Percentiles rank a stretch among this genome's conserved stretches.
phyloP scores from a whole-genome alignment of 2,113 vertebrate species.

The Dicerorhinus sumatrensis region DNA sequence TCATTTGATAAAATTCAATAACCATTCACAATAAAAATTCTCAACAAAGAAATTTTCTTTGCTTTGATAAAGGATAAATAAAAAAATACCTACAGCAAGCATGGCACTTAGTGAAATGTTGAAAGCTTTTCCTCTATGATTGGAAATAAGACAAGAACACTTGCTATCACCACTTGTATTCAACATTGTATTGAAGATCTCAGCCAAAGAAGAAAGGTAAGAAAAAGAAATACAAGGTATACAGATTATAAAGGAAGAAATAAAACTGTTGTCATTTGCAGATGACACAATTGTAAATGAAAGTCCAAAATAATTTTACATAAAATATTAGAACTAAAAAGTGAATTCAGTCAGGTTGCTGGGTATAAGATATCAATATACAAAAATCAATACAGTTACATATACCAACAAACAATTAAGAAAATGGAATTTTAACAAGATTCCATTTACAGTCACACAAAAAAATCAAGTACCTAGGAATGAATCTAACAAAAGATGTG shows the following conservation, averaged over 20 bases:
- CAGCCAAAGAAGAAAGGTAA: background rate
- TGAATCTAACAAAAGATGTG: slow-evolving; percentile 3
- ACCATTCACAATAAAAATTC: slow-evolving; percentile 13
- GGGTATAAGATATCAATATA: background rate
- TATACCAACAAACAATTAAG: background rate
- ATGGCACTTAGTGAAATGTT: background rate
- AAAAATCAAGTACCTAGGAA: background rate
- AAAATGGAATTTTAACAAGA: background rate
- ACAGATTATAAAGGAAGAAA: background rate
- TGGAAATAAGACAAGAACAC: background rate
- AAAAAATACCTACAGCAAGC: background rate
- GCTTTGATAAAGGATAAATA: background rate
- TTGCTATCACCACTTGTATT: background rate
- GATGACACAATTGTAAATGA: background rate
- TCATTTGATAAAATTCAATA: background rate
- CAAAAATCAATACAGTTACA: background rate
- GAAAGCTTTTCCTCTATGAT: background rate
- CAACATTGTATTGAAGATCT: background rate
- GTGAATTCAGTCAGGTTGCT: background rate
- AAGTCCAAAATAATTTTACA: slow-evolving; percentile 34
- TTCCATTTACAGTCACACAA: background rate
- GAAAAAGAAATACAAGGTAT: background rate
- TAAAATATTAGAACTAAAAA: slow-evolving; percentile 10
- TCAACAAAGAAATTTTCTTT: background rate
- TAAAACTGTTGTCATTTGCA: slow-evolving; percentile 1